A percentile compares a stretch with the other conserved stretches of the same genome.
These are phyloP conservation scores for Dromiciops gliroides DNA, from an alignment of 2,113 vertebrate species.

Conservation along the genomic window DNA sequence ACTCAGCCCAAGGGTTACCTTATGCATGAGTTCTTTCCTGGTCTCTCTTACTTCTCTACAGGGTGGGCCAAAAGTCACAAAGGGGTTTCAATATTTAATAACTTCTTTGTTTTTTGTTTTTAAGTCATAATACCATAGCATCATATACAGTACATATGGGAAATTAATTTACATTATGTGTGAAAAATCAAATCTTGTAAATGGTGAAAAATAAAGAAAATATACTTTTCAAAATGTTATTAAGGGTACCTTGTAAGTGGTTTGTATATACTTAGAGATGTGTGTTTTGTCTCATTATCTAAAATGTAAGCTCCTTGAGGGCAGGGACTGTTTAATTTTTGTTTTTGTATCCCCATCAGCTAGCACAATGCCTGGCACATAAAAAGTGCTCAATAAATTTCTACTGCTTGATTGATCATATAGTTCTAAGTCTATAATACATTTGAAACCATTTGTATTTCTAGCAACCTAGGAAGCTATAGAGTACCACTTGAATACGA, in stretches of 20 bases:
- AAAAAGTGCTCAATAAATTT: neutral
- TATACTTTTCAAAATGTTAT: no score
- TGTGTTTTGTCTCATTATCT: neutral
- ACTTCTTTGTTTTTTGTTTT: no score
- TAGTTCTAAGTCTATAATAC: no score
- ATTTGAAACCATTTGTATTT: slow-evolving; percentile 36
- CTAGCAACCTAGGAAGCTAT: neutral
- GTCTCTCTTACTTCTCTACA: neutral
- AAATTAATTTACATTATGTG: no score
- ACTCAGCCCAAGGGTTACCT: neutral
- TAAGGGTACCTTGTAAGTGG: neutral
- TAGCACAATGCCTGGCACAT: neutral
- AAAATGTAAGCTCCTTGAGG: neutral
- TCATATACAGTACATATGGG: no score
- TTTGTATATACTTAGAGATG: neutral
- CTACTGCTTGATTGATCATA: no score
- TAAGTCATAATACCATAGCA: no score
- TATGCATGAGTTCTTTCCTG: neutral
- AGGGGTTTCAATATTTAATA: no score
- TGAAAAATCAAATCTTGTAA: no score
- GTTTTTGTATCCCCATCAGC: neutral
- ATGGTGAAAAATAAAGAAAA: no score
- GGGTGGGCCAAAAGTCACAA: no score
- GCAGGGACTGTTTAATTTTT: neutral
- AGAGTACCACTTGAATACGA: neutral